phyloP scores from a whole-genome alignment of 2,113 vertebrate species.

The Fulmarus glacialis region DNA sequence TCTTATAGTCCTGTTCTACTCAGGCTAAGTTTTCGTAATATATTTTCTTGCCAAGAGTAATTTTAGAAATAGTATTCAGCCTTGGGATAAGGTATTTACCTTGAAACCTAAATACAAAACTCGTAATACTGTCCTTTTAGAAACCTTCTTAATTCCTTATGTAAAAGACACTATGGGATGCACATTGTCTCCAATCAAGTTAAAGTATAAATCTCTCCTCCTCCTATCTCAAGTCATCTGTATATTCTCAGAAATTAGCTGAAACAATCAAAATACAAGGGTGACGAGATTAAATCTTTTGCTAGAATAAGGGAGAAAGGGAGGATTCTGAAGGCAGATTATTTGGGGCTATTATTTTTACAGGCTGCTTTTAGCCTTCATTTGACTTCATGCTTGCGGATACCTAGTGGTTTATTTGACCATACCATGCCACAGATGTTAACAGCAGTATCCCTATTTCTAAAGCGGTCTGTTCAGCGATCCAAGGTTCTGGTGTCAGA shows the following conservation, averaged over 20 bases:
- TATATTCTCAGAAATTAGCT: neutral
- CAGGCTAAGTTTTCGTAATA: neutral
- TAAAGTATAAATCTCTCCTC: neutral
- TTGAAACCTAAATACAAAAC: neutral
- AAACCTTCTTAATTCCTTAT: neutral
- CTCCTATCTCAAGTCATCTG: neutral
- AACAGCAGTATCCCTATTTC: neutral
- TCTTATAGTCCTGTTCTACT: neutral
- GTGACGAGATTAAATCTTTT: neutral
- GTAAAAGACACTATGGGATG: neutral
- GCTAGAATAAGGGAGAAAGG: neutral
- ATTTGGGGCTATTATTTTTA: neutral
- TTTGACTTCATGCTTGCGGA: neutral
- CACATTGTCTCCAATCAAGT: neutral
- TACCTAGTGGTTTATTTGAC: neutral
- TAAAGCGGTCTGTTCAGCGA: neutral
- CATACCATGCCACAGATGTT: neutral
- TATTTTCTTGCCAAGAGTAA: neutral
- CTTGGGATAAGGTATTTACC: neutral
- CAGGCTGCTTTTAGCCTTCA: neutral
- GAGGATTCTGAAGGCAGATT: neutral
- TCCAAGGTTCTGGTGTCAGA: neutral
- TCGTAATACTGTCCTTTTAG: neutral
- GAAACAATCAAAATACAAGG: neutral
- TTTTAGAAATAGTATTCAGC: neutral